Conservation (phyloP, 2,888 invertebrate genomes). For the Orgyia antiqua region DNA sequence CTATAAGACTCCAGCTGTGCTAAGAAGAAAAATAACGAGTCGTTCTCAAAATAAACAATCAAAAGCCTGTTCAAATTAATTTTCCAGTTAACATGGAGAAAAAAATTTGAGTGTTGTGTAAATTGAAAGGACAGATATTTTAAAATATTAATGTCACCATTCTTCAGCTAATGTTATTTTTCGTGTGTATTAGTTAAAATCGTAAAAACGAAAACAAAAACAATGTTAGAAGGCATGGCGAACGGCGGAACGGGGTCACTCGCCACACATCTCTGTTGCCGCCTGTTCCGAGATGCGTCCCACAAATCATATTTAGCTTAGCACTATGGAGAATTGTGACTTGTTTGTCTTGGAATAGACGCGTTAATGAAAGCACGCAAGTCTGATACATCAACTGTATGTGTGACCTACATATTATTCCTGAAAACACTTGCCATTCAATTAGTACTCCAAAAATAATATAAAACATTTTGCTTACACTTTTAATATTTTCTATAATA, state of each 20-base stretch:
- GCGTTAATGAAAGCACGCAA: conserved; percentile 53
- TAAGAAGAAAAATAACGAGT: no score
- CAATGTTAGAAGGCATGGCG: conserved; percentile 26
- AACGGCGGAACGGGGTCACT: conserved; percentile 53
- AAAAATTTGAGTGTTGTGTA: no score
- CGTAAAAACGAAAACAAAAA: conserved; percentile 26
- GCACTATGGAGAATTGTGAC: conserved; percentile 53
- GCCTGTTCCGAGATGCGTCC: conserved; percentile 50
- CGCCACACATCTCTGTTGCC: conserved; percentile 46
- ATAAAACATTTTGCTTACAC: conserved; percentile 1
- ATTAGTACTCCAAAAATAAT: conserved; percentile 12
- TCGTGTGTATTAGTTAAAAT: conserved; percentile 18
- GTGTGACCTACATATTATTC: conserved; percentile 39
- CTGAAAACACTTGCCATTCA: conserved; percentile 13
- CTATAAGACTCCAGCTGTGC: no score
- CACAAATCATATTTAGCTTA: conserved; percentile 69
- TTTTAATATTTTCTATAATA: no score
- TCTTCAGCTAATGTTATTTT: conserved; percentile 24
- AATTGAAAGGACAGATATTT: no score
- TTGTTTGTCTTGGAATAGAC: conserved; percentile 61
- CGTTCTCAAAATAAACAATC: no score
- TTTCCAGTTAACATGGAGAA: no score
- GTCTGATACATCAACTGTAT: conserved; percentile 43
- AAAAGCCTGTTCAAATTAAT: no score
- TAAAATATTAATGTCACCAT: no score